A percentile compares a stretch with the other conserved stretches of the same genome.
Evolutionary conservation across 2,797 vertebrate species (phyloP).

Genomic region (Coregonus suidteri): DNA sequence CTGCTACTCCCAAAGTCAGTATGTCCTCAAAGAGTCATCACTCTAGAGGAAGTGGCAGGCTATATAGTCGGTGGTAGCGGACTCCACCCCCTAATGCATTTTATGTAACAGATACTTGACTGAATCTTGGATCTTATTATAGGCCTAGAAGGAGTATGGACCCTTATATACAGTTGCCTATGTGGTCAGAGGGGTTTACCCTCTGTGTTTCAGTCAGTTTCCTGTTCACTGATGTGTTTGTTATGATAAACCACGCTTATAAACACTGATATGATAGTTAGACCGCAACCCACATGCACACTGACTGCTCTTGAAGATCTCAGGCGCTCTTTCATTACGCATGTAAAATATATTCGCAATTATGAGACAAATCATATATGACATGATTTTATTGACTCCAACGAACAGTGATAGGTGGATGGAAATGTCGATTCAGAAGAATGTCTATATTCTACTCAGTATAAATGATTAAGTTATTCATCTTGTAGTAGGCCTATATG

Average conservation of each 20-base stretch:
- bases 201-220: neutral
- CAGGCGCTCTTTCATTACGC: neutral
- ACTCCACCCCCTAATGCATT: constrained; percentile 59
- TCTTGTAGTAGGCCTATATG: neutral
- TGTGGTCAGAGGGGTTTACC: neutral
- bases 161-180: neutral
- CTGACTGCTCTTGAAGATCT: neutral
- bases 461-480: no score
- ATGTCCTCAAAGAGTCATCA: constrained; percentile 51
- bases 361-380: constrained; percentile 46
- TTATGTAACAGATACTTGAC: constrained; percentile 55
- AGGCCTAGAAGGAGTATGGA: neutral
- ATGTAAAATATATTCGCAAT: neutral
- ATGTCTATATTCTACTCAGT: constrained; percentile 50
- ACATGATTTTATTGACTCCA: constrained; percentile 84
- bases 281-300: no score
- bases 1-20: constrained; percentile 68
- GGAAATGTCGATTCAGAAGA: constrained; percentile 68
- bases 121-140: constrained; percentile 20
- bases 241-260: neutral
- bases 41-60: constrained; percentile 37
- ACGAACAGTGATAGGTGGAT: constrained; percentile 72
- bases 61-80: constrained; percentile 58
- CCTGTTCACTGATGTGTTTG: neutral
- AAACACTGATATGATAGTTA: no score